Percentiles rank a stretch among this genome's conserved stretches.
Conservation (phyloP, 2,888 invertebrate species). For the Cantharis rufa region DNA sequence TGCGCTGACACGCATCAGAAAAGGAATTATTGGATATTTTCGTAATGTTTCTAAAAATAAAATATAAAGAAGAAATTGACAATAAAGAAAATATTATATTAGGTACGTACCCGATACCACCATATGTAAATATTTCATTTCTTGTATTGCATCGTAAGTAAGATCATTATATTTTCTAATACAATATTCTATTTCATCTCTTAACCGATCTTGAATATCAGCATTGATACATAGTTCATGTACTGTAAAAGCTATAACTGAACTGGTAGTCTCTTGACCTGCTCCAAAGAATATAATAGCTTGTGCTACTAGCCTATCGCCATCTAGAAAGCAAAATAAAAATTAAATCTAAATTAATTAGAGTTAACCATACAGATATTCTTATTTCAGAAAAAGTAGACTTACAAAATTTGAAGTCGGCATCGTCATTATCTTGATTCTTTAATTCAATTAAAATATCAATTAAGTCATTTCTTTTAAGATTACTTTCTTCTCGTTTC, state of each 20-base stretch:
- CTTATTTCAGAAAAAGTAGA: background rate
- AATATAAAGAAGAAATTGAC: background rate
- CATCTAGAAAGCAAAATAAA: conserved; percentile 39
- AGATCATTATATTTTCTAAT: conserved; percentile 49
- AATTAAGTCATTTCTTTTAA: conserved; percentile 55
- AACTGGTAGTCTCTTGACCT: conserved; percentile 60
- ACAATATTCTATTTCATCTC: conserved; percentile 52
- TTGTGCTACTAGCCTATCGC: conserved; percentile 52
- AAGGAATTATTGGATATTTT: conserved; percentile 51
- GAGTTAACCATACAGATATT: too few species aligned
- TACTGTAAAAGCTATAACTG: conserved; percentile 54
- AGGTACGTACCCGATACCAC: conserved; percentile 52
- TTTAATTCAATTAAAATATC: conserved; percentile 53
- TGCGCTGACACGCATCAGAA: conserved; percentile 42
- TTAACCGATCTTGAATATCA: conserved; percentile 56
- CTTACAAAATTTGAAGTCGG: conserved; percentile 38
- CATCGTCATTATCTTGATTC: conserved; percentile 27
- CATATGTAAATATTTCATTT: conserved; percentile 60
- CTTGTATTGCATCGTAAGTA: conserved; percentile 56
- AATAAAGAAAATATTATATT: background rate
- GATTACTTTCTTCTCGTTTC: conserved; percentile 41
- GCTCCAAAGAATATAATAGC: conserved; percentile 59
- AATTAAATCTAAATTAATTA: background rate
- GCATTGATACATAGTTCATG: conserved; percentile 56
- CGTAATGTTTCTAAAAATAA: conserved; percentile 52